Evolutionary conservation across 2,113 vertebrate genomes (phyloP).

Genomic region (Benitochromis conjunctus): DNA sequence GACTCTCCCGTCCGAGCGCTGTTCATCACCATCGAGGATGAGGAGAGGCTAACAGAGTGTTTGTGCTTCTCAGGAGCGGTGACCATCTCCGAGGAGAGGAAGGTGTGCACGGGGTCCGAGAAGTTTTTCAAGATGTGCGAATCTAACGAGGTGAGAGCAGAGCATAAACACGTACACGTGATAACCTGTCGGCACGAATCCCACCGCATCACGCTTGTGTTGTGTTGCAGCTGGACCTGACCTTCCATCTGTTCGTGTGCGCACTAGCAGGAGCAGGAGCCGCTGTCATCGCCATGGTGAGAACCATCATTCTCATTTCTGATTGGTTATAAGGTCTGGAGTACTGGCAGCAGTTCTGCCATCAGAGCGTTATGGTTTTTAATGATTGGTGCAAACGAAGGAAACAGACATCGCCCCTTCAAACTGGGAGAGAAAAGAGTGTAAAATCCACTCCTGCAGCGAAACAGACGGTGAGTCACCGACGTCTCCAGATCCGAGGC

Average conservation of each 20-base stretch:
- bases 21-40: background rate
- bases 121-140: slow-evolving; percentile 94
- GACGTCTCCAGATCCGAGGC: background rate
- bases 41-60: background rate
- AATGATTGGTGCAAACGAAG: background rate
- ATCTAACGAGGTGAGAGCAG: slow-evolving; percentile 84
- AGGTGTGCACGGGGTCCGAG: slow-evolving; percentile 85
- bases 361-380: background rate
- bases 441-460: background rate
- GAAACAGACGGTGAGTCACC: background rate
- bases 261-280: slow-evolving; percentile 96
- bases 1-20: background rate
- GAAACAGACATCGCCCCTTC: background rate
- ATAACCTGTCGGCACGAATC: background rate
- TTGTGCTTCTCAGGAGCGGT: slow-evolving; percentile 79
- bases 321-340: background rate
- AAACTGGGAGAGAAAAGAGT: background rate
- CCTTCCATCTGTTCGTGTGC: slow-evolving; percentile 97
- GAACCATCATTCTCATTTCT: slow-evolving; percentile 11
- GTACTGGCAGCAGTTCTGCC: background rate
- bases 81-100: slow-evolving; percentile 87
- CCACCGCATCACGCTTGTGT: background rate
- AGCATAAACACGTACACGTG: fast-evolving
- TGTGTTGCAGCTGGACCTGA: slow-evolving; percentile 89
- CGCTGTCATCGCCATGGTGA: slow-evolving; percentile 97